These are phyloP conservation scores for Charaxes varanes DNA, from an alignment of 1,140 invertebrate genomes.

Conservation along the genomic window DNA sequence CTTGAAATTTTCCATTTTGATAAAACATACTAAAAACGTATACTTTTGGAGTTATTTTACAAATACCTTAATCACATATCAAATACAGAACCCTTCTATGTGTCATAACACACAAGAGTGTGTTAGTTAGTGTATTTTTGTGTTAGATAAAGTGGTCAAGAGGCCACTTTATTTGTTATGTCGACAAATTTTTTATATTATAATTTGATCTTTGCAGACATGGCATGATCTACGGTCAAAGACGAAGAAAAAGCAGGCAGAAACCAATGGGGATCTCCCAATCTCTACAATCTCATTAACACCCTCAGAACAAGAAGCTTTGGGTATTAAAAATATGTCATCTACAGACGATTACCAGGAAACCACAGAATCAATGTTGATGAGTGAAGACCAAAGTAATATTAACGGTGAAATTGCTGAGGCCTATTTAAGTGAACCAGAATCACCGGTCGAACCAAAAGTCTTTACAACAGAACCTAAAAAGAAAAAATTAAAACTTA, in stretches of 20 bases:
- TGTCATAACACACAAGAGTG: too few species aligned
- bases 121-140: too few species aligned
- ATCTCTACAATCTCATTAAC: constrained; percentile 31
- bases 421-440: constrained; percentile 40
- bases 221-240: constrained; percentile 60
- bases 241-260: constrained; percentile 42
- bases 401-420: constrained; percentile 31
- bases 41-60: too few species aligned
- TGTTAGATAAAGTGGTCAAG: too few species aligned
- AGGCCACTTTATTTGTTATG: not conserved
- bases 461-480: constrained; percentile 29
- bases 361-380: constrained; percentile 34
- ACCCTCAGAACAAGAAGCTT: constrained; percentile 38
- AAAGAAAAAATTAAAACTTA: constrained; percentile 28
- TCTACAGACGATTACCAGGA: constrained; percentile 31
- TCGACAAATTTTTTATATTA: constrained; percentile 6
- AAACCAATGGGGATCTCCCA: constrained; percentile 38
- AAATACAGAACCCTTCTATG: too few species aligned
- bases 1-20: too few species aligned
- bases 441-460: constrained; percentile 42
- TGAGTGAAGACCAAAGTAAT: constrained; percentile 36
- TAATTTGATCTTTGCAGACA: constrained; percentile 35
- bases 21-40: too few species aligned
- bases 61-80: too few species aligned
- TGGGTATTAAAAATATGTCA: constrained; percentile 36